Evolutionary conservation across 1,140 invertebrate genomes (phyloP), one percentile per base, ranked within the genome.

Genomic region (Drosophila simulans): DNA sequence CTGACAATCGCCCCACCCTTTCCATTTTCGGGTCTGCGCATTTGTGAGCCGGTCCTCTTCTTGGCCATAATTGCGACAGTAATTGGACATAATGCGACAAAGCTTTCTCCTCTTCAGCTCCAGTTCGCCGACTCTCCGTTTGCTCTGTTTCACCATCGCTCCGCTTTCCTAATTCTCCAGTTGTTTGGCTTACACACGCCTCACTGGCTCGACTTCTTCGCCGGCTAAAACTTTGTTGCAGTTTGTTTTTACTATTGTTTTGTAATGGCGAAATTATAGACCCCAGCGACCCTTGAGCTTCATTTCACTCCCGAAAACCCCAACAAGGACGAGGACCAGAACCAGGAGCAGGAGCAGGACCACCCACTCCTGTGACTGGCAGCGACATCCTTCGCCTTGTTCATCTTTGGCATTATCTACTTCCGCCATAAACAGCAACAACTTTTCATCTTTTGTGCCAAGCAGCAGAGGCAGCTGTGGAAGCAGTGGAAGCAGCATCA

Each of bases 71-170:
- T 91, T 91, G 90, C 85, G 90, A 91, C 90, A 91, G 90, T 91
- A 91, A 91, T 91, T 91, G 90, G 85, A 90, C 90, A 90, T 91
- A 91, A 91, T 91, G 90, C 82, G 90, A 91, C 85, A 86, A 82
- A 86, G 78, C 78, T 62, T 55, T 56, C 73, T 71, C 45, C 73
- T 71, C 45, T 58, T 58, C 60, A 48, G 63, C 39, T 62, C 27
- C 56, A 35, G 37, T 52, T 74, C 22, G 52, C 22, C 40, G n/a
- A 13, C 45, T 37, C 48, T 42, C 39, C 27, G 17, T 17, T 17
- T 56, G 27, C 56, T 35, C 56, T 31, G 20, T 17, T 60, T 66
- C 31, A 17, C 15, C 31, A 12, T n/a, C 2, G 8, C 37, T 15
- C 5, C 45, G n/a, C 20, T 48, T 39, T 4, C 20, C 42, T 11